Base-by-base conservation (phyloP, 2,888 invertebrate genomes). In the Meta bourneti region DNA sequence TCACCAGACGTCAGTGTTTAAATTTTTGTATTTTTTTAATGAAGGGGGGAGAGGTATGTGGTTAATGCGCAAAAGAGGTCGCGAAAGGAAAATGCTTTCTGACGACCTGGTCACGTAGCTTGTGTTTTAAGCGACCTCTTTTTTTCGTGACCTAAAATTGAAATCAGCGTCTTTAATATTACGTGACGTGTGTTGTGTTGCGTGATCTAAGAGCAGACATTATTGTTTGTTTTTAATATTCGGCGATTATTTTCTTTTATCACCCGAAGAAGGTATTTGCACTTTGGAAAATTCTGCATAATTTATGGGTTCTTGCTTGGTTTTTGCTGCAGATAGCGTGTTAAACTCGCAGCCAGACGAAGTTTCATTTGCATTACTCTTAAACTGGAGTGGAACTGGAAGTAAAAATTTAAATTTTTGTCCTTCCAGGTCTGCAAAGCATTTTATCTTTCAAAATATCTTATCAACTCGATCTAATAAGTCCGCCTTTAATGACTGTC, bases 61-160 rank as follows among this genome's bases (percentile, higher is more conserved):
- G 34, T 74, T 19, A 83, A 74, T 74, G 84, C 78, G 72, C 49
- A 88, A 91, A 91, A 82, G 83, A 91, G 91, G 91, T 91, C 91
- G 87, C 74, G 20, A 70, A 49, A 74, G n/a, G 88, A 88, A 83
- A 84, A 90, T 85, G 90, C 86, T 54, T 19, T 61, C n/a, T 7
- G 52, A 51, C 70, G 91, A 88, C 87, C 91, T 19, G 91, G 91
- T 87, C 91, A 91, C 72, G 87, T 87, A 85, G 48, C 82, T 61
- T 61, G 34, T 34, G 34, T 34, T 34, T 34, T 69, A 13, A 48
- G 49, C 51, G 91, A 83, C 91, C 91, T 87, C 77, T 54, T 91
- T 82, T 88, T 54, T 87, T 82, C 71, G 54, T 91, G 91, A 91
- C 91, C 91, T 78, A 91, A 83, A 91, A 71, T 90, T 84, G 84